Evolutionary conservation across 2,113 vertebrate genomes (phyloP).

Genomic region (Ardeotis arabs): DNA sequence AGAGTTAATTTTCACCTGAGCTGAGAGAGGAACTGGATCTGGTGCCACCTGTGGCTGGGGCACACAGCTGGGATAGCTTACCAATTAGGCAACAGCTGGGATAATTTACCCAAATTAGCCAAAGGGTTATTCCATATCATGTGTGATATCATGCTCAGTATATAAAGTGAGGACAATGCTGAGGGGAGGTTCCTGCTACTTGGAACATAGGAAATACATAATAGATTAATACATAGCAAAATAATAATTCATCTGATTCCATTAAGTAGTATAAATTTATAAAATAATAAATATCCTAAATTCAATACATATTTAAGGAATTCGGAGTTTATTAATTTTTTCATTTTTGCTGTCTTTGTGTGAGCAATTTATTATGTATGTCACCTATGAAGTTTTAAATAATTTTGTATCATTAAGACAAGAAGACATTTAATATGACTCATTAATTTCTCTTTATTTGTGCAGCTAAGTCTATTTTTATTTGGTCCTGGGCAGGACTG

Average conservation of each 20-base stretch:
- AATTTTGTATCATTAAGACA: background rate
- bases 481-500: background rate
- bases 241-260: background rate
- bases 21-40: no score
- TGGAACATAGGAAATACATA: background rate
- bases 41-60: no score
- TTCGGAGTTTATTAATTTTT: background rate
- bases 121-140: no score
- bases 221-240: background rate
- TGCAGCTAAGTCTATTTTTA: background rate
- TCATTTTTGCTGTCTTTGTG: background rate
- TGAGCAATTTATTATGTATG: background rate
- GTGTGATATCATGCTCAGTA: no score
- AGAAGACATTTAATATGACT: background rate
- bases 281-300: background rate
- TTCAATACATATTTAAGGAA: background rate
- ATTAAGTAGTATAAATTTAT: background rate
- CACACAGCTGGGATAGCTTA: no score
- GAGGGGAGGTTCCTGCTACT: no score
- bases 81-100: no score
- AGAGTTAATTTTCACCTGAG: no score
- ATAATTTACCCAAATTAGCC: no score
- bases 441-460: background rate
- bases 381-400: rapidly evolving
- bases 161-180: no score